Percentiles rank a stretch among this genome's conserved stretches.
Evolutionary conservation across 2,888 invertebrate genomes (phyloP).

Genomic region (Eupeodes luniger): DNA sequence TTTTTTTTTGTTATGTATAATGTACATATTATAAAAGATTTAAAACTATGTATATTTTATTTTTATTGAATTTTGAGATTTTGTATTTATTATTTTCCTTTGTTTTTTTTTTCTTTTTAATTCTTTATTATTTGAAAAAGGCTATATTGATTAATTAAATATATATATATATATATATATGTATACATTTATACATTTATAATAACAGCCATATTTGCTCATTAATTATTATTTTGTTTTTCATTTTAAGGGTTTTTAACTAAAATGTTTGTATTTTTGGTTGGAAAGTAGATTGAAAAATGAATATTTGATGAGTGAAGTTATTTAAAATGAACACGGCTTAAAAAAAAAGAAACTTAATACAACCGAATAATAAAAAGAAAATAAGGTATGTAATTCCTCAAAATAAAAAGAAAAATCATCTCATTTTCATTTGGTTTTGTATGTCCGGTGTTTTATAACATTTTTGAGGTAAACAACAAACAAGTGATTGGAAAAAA

Average conservation of each 20-base stretch:
- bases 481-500: no score
- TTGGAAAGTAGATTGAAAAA: background rate
- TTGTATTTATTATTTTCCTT: constrained; percentile 63
- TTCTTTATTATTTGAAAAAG: constrained; percentile 50
- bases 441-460: background rate
- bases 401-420: constrained; percentile 14
- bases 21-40: constrained; percentile 73
- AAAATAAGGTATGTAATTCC: constrained; percentile 69
- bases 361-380: constrained; percentile 61
- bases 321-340: background rate
- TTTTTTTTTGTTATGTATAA: constrained; percentile 70
- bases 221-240: background rate
- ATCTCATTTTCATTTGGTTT: background rate
- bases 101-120: constrained; percentile 42
- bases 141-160: constrained; percentile 56
- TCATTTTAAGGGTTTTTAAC: background rate
- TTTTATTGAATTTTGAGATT: constrained; percentile 67
- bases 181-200: constrained; percentile 51
- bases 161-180: constrained; percentile 37
- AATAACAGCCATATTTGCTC: constrained; percentile 14
- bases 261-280: background rate
- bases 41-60: constrained; percentile 66
- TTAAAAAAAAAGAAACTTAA: constrained; percentile 51
- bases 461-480: no score
- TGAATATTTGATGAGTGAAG: background rate